Conservation (phyloP, 1,140 invertebrate species). For the Drosophila athabasca region DNA sequence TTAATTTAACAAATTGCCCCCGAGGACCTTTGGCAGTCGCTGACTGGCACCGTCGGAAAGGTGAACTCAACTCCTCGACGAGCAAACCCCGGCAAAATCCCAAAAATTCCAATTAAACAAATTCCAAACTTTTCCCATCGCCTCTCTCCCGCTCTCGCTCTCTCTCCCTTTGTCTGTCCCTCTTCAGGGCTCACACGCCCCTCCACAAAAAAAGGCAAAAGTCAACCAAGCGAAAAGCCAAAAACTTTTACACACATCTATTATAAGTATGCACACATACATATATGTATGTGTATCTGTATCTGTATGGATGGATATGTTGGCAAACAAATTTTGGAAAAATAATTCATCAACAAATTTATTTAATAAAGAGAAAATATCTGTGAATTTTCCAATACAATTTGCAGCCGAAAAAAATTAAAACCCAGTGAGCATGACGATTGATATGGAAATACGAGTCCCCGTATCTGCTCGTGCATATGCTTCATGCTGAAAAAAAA, state of each 20-base stretch:
- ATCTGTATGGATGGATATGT: too few species aligned
- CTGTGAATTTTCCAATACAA: conserved; percentile 13
- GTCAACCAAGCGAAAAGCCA: conserved; percentile 32
- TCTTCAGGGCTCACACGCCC: not conserved
- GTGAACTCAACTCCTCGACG: conserved; percentile 11
- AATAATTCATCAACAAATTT: conserved; percentile 24
- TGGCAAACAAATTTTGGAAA: conserved; percentile 24
- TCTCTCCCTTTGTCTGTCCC: conserved; percentile 11
- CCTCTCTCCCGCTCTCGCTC: not conserved
- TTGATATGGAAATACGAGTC: conserved; percentile 16
- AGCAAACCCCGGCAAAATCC: not conserved
- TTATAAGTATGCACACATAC: not conserved
- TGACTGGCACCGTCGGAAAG: not conserved
- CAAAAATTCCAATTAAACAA: conserved; percentile 78
- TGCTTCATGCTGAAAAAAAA: too few species aligned
- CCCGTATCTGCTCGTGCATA: not conserved
- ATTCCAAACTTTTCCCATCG: conserved; percentile 66
- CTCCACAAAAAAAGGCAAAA: conserved; percentile 22
- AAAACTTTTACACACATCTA: conserved; percentile 35
- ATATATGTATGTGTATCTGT: not conserved
- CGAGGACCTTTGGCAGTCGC: conserved; percentile 2
- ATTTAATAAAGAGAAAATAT: conserved; percentile 26
- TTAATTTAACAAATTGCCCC: conserved; percentile 56
- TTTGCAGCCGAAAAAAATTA: not conserved
- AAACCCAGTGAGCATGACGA: not conserved